A percentile compares a stretch with the other conserved stretches of the same genome.
Evolutionary conservation across 2,797 vertebrate genomes (phyloP).

Genomic region (Hemitrygon akajei): DNA sequence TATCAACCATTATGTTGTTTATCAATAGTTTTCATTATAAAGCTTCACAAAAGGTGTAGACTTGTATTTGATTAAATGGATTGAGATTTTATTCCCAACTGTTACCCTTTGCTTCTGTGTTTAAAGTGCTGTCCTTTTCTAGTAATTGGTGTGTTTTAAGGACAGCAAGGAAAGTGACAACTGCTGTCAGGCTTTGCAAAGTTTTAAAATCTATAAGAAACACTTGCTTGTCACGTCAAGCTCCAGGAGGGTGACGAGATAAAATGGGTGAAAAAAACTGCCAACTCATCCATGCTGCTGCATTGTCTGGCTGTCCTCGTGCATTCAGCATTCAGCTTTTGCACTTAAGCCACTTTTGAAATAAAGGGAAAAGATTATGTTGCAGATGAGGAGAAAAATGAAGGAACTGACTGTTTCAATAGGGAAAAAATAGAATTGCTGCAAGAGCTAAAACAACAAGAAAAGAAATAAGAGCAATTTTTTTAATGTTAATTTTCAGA

Average conservation of each 20-base stretch:
- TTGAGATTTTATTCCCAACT: no score
- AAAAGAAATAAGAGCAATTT: neutral
- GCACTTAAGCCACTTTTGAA: neutral
- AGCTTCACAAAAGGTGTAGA: no score
- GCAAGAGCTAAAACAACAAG: neutral
- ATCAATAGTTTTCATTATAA: no score
- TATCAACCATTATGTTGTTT: no score
- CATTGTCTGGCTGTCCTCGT: no score
- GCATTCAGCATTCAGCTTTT: no score
- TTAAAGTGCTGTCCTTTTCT: neutral
- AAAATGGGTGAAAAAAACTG: neutral
- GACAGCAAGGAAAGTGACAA: neutral
- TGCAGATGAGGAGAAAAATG: neutral
- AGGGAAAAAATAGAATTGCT: neutral
- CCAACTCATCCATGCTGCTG: slow-evolving; percentile 12
- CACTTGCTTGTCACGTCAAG: neutral
- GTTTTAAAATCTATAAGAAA: neutral
- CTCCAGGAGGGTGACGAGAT: slow-evolving; percentile 3
- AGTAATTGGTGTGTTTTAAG: neutral
- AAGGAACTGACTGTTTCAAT: neutral
- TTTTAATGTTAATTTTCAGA: no score
- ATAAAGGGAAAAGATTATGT: neutral
- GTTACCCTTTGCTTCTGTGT: no score
- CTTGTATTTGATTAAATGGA: no score
- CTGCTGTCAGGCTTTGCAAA: neutral